Evolutionary conservation across 2,113 vertebrate species (phyloP), one percentile per base, ranked within the genome.

Genomic region (Pampusana beccarii): DNA sequence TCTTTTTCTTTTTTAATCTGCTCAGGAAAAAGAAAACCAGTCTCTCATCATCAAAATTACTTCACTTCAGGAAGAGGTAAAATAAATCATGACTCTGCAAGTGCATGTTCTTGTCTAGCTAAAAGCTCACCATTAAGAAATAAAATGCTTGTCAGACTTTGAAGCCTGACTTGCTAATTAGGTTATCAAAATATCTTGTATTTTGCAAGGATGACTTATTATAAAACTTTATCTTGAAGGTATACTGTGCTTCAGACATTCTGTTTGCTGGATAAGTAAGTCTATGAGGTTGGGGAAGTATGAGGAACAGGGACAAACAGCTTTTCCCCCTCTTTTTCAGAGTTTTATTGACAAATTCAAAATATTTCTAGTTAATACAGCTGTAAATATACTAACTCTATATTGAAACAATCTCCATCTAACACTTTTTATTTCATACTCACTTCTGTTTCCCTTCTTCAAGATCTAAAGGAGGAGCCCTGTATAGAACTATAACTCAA

Each of bases 61-160:
- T 19, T 97, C 96, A 89, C 98, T 99, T 11, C 98, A 99, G 95
- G 99, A 99, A 89, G 99, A 99, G 99, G 99, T 97, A 97, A 97
- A 92, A 71, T 11, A 90, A 83, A 67, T 61, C 4, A 6, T 54
- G 15, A 28, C 29, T 80, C 78, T 29, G 13, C 25, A 67, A 72
- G 36, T 62, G 50, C 1, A 1, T 36, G 15, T 31, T 79, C 40
- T 82, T 88, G 19, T 48, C 44, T 70, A 85, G 58, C 16, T 85
- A 23, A 90, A 90, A 62, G 31, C 13, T 79, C 13, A 17, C 28
- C 8, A 15, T 29, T 73, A 34, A 61, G 50, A 85, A 72, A 44
- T 2, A 0, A 40, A 56, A 48, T 36, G 8, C 70, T 53, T 74
- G 12, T 46, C 48, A 78, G 26, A 24, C 25, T 91, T 79, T 34